Percentiles rank a stretch among this genome's conserved stretches.
phyloP scores from a whole-genome alignment of 2,113 vertebrate genomes.

The Gobio gobio region DNA sequence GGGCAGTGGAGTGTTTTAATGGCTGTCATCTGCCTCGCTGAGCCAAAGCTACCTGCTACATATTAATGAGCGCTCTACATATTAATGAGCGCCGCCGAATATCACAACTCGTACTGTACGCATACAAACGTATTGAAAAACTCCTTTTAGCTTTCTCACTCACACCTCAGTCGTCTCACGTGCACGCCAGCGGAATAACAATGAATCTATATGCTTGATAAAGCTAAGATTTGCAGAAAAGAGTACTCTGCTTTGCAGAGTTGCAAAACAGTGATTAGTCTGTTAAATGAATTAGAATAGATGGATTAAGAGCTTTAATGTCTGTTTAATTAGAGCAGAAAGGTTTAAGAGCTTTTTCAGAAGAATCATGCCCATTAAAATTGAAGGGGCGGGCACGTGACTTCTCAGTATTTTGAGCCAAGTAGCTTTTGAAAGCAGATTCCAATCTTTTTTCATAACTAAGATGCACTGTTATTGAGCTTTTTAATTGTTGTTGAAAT shows the following conservation, averaged over 20 bases:
- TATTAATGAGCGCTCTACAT: constrained; percentile 50
- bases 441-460: background rate
- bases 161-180: background rate
- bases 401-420: background rate
- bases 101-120: background rate
- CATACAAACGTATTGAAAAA: constrained; percentile 18
- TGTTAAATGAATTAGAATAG: constrained; percentile 40
- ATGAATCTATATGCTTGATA: constrained; percentile 20
- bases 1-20: constrained; percentile 39
- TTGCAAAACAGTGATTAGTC: constrained; percentile 34
- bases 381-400: background rate
- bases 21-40: constrained; percentile 37
- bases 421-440: background rate
- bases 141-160: background rate
- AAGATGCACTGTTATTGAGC: background rate
- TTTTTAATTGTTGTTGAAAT: background rate
- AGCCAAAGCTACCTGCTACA: constrained; percentile 44
- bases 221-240: constrained; percentile 28
- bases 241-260: background rate
- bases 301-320: constrained; percentile 30
- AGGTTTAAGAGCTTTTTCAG: background rate
- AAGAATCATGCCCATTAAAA: background rate
- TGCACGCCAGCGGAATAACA: constrained; percentile 6
- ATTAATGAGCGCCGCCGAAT: constrained; percentile 40
- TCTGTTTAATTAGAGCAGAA: background rate